Base-by-base conservation (phyloP, 2,113 vertebrate genomes). In the Petrocephalus microphthalmus region DNA sequence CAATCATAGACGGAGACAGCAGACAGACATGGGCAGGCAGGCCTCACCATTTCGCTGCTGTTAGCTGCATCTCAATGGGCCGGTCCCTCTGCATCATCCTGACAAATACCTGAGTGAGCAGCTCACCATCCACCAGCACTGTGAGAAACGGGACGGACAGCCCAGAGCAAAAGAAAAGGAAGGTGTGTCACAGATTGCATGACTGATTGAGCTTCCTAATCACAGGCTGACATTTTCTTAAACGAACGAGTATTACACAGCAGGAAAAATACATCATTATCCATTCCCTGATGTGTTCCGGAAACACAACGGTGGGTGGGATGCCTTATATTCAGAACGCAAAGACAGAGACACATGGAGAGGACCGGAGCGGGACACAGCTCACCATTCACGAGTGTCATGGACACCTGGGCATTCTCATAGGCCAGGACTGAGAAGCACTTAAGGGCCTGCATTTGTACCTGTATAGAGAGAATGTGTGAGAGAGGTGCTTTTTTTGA, bases 21-120 rank as follows among this genome's bases (percentile, higher is more conserved):
- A 1, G 1, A n/a, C 57, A 25, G 10, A 67, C 60, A 67, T n/a
- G 11, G 2, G n/a, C 60, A 3, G 20, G 29, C 19, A 87, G 45
- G 17, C 25, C 94, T 97, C 94, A 99, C 98, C 98, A 99, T 98
- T 99, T 99, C 94, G 98, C 98, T 91, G 98, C 97, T 0, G 98
- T 99, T 90, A 99, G 96, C 92, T 99, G 98, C 98, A 99, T 99
- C 95, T 99, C 98, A 91, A 99, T 97, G 86, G 98, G 97, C 91
- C 98, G 97, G 95, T 99, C 98, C 93, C 98, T 97, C 94, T 99
- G 98, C 95, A 99, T 97, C 98, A 99, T 99, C 96, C 96, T 96
- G 94, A 98, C 97, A 95, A 99, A 98, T 93, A 99, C 98, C 93
- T 99, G 97, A 89, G 97, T 96, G 93, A 99, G 97, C 93, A 96